phyloP scores from a whole-genome alignment of 2,888 invertebrate species.

The Alviniconcha strummeri region DNA sequence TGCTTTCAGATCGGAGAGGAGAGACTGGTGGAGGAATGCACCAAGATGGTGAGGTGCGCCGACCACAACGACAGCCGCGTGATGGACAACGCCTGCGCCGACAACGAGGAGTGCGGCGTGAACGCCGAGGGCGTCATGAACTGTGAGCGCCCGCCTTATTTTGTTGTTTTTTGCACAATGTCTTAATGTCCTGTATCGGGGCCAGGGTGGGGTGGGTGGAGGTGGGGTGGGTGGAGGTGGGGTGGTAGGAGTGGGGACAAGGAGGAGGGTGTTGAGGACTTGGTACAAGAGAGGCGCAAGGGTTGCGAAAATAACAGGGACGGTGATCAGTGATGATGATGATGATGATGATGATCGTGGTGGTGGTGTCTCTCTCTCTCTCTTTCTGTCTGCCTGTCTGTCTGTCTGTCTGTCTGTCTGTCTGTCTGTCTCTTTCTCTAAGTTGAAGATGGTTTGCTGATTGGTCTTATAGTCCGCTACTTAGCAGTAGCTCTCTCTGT shows the following conservation, averaged over 20 bases:
- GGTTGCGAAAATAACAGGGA: too few relatives aligned
- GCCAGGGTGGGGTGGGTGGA: neutral
- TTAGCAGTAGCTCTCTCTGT: conserved; percentile 10
- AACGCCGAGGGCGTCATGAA: neutral
- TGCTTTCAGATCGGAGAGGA: conserved; percentile 2
- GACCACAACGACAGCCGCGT: neutral
- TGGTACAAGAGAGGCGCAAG: too few relatives aligned
- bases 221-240: neutral
- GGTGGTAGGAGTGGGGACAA: neutral
- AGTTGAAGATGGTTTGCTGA: too few relatives aligned
- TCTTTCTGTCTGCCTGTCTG: neutral
- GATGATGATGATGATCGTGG: too few relatives aligned
- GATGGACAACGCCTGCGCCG: neutral
- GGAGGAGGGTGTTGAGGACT: neutral
- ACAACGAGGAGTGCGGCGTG: neutral
- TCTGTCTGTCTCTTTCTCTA: conserved; percentile 17
- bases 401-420: conserved; percentile 10
- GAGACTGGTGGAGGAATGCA: conserved; percentile 7
- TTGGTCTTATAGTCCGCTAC: neutral
- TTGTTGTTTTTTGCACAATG: too few relatives aligned
- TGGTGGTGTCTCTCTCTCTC: conserved; percentile 5
- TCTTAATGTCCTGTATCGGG: neutral
- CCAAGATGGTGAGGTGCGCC: neutral
- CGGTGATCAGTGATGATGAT: too few relatives aligned
- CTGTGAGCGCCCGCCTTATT: neutral